Base-by-base conservation (phyloP, 2,797 vertebrate genomes). In the Tachyglossus aculeatus region DNA sequence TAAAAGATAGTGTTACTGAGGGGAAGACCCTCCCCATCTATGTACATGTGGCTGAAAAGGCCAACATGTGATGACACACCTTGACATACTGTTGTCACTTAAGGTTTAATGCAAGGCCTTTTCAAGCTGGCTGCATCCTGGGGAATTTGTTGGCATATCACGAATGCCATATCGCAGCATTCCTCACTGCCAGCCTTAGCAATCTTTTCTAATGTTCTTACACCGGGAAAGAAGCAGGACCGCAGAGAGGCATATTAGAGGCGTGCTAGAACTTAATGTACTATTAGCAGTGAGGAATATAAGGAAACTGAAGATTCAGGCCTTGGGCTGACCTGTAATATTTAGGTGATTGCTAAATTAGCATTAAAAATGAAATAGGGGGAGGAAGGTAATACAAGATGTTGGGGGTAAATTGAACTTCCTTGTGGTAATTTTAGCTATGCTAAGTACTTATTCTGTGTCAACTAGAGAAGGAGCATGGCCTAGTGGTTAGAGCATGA, bases 321-420 rank as follows among this genome's bases (percentile, higher is more conserved):
- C 24, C 22, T 36, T 34, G 65, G 80, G 57, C 37, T 48, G 78
- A 71, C 3, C 13, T 3, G 8, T 51, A 68, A 41, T 62, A 41
- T 66, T 40, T 39, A 75, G 84, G 36, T 53, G 67, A 51, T 52
- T 56, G 32, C 41, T 63, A 59, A 37, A 47, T 51, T 47, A 29
- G 58, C 52, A 39, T 67, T 57, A 63, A 67, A 39, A 44, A 38
- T 52, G 64, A 50, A 7, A 10, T 37, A 53, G 53, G 21, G 16
- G 31, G 9, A 22, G 9, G 25, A 24, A 57, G 53, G 52, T 38
- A 56, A 45, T 57, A 66, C 59, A 43, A 47, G 37, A 59, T 22
- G n/a, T 4, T 15, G 6, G 43, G 25, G 56, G 22, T 9, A 34
- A 24, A 12, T 16, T 21, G 39, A 52, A 24, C 66, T 68, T 36